phyloP scores from a whole-genome alignment of 2,113 vertebrate genomes.

The Grantiella picta region DNA sequence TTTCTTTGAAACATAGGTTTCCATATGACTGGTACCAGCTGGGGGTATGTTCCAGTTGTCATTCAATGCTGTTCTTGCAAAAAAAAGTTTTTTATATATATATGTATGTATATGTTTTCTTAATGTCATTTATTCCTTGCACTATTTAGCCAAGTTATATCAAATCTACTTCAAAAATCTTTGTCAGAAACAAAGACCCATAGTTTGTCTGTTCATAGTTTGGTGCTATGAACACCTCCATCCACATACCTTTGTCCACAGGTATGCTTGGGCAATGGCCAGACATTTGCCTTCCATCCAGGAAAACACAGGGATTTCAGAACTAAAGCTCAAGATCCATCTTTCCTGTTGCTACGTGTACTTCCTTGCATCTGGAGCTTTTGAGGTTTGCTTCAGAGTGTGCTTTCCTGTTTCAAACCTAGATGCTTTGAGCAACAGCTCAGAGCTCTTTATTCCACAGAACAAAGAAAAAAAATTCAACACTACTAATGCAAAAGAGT shows the following conservation, averaged over 20 bases:
- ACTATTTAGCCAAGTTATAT: background rate
- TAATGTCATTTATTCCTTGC: background rate
- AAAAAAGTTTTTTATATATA: background rate
- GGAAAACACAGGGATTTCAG: background rate
- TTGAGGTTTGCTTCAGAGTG: background rate
- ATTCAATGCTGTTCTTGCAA: background rate
- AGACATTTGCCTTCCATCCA: background rate
- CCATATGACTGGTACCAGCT: background rate
- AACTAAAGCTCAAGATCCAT: background rate
- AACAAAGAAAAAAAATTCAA: background rate
- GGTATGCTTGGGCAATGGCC: background rate
- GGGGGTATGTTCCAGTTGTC: background rate
- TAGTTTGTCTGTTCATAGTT: background rate
- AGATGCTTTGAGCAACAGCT: background rate
- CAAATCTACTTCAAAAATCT: background rate
- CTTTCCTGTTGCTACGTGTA: background rate
- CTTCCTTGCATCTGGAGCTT: background rate
- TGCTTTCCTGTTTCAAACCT: background rate
- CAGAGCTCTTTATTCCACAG: background rate
- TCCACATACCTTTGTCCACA: background rate
- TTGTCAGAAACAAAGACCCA: background rate
- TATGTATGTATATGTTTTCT: background rate
- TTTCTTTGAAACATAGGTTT: background rate
- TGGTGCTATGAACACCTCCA: background rate
- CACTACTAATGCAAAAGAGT: background rate